These are phyloP conservation scores for Alligator mississippiensis DNA, from an alignment of 2,113 vertebrate species.

Conservation along the genomic window DNA sequence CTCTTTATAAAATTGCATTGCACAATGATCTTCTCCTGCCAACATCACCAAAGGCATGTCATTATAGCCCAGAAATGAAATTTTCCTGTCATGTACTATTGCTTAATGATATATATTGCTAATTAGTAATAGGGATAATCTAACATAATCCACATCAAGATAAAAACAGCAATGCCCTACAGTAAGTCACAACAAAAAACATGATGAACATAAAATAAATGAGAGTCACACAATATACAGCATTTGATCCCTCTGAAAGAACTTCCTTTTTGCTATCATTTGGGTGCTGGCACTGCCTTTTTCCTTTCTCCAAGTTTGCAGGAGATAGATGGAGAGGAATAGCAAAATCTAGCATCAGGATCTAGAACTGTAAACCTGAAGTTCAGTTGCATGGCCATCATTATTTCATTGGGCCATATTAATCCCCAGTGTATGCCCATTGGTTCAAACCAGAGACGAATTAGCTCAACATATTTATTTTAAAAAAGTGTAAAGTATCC, in stretches of 20 bases:
- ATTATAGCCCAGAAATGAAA: slow-evolving; percentile 53
- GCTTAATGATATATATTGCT: slow-evolving; percentile 65
- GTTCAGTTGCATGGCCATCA: slow-evolving; percentile 9
- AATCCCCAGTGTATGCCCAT: background rate
- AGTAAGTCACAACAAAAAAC: slow-evolving; percentile 5
- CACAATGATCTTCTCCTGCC: slow-evolving; percentile 38
- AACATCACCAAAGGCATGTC: slow-evolving; percentile 32
- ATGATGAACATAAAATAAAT: background rate
- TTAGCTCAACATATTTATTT: background rate
- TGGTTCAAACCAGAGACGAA: slow-evolving; percentile 47
- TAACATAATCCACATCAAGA: slow-evolving; percentile 34
- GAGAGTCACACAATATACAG: background rate
- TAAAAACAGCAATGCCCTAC: background rate
- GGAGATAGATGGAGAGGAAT: background rate
- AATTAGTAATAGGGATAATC: slow-evolving; percentile 57
- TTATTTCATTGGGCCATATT: slow-evolving; percentile 24
- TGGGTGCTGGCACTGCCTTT: background rate
- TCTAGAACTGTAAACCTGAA: background rate
- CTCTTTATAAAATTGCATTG: background rate
- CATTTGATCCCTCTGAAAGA: background rate
- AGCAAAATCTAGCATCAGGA: slow-evolving; percentile 20
- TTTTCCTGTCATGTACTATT: slow-evolving; percentile 65
- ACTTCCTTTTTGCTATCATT: background rate
- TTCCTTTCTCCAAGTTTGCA: background rate
- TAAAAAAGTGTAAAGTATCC: background rate